A percentile compares a stretch with the other conserved stretches of the same genome.
phyloP scores from a whole-genome alignment of 2,113 vertebrate species.

The Nansenia antarctica region DNA sequence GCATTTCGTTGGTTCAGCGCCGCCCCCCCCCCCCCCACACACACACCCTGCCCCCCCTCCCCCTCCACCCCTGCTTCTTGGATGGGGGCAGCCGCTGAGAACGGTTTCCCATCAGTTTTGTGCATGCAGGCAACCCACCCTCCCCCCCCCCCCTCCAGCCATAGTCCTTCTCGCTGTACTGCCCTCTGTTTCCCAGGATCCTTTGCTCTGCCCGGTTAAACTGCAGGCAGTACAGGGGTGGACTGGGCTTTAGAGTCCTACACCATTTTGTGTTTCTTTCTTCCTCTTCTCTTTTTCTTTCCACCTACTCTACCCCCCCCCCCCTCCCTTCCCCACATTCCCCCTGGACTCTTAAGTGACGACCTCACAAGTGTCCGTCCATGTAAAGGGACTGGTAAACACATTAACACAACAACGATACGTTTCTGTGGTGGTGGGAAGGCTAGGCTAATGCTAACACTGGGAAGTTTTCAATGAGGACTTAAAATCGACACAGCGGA shows the following conservation, averaged over 20 bases:
- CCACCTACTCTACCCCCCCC: slow-evolving; percentile 18
- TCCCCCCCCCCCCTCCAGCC: slow-evolving; percentile 51
- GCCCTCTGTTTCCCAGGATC: slow-evolving; percentile 59
- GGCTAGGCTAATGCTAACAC: slow-evolving; percentile 25
- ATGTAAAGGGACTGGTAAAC: not conserved
- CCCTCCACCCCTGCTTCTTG: slow-evolving; percentile 82
- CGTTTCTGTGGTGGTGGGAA: slow-evolving; percentile 1
- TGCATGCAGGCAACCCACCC: slow-evolving; percentile 84
- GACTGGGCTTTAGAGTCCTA: slow-evolving; percentile 41
- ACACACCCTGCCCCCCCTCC: slow-evolving; percentile 67
- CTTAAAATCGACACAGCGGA: too few relatives aligned
- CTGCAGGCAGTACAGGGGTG: slow-evolving; percentile 71
- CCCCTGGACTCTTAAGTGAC: not conserved
- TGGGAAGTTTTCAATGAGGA: too few relatives aligned
- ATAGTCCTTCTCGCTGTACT: slow-evolving; percentile 62
- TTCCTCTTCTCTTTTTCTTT: slow-evolving; percentile 9
- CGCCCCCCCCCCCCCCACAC: slow-evolving; percentile 77
- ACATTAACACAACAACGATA: not conserved
- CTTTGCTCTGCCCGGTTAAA: slow-evolving; percentile 52
- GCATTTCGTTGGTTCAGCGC: slow-evolving; percentile 59
- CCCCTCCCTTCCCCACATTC: slow-evolving; percentile 7
- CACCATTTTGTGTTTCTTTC: slow-evolving; percentile 28
- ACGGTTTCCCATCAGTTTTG: slow-evolving; percentile 98
- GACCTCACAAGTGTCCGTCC: slow-evolving; percentile 10
- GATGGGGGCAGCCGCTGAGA: slow-evolving; percentile 89